A percentile compares a stretch with the other conserved stretches of the same genome.
These are phyloP conservation scores for Ecdyonurus torrentis DNA, from an alignment of 2,888 invertebrate species.

Conservation along the genomic window DNA sequence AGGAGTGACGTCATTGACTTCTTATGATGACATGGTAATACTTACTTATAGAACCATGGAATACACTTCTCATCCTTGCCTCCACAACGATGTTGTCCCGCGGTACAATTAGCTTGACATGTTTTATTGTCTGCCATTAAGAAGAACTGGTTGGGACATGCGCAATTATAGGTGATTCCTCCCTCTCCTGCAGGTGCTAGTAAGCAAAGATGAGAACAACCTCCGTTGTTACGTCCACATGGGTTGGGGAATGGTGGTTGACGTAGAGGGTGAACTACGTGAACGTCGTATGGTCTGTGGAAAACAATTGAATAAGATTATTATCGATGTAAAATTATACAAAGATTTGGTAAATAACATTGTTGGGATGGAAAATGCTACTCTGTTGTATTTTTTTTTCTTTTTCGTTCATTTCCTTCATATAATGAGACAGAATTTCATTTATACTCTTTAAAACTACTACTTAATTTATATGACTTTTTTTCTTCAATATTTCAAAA, in stretches of 20 bases:
- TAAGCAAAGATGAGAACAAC: slow-evolving; percentile 60
- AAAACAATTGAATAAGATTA: too few species aligned
- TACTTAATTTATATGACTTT: too few species aligned
- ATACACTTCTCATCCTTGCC: slow-evolving; percentile 52
- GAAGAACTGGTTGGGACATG: slow-evolving; percentile 90
- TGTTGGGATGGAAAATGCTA: too few species aligned
- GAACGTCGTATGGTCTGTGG: slow-evolving; percentile 77
- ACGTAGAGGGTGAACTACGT: slow-evolving; percentile 75
- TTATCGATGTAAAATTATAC: too few species aligned
- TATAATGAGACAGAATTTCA: too few species aligned
- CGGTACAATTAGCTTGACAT: slow-evolving; percentile 88
- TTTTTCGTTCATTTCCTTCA: too few species aligned
- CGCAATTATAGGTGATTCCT: slow-evolving; percentile 63
- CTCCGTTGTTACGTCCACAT: slow-evolving; percentile 82
- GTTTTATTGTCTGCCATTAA: slow-evolving; percentile 61
- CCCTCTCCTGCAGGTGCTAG: slow-evolving; percentile 41
- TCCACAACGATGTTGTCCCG: slow-evolving; percentile 65
- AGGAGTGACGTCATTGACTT: too few species aligned
- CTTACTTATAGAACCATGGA: slow-evolving; percentile 63
- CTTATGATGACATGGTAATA: slow-evolving; percentile 14
- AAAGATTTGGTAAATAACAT: too few species aligned
- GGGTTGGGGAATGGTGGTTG: slow-evolving; percentile 79
- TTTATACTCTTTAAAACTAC: too few species aligned
- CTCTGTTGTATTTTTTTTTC: too few species aligned
- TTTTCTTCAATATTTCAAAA: too few species aligned